Conservation (phyloP, 2,888 invertebrate genomes). For the Drosophila ochracea region DNA sequence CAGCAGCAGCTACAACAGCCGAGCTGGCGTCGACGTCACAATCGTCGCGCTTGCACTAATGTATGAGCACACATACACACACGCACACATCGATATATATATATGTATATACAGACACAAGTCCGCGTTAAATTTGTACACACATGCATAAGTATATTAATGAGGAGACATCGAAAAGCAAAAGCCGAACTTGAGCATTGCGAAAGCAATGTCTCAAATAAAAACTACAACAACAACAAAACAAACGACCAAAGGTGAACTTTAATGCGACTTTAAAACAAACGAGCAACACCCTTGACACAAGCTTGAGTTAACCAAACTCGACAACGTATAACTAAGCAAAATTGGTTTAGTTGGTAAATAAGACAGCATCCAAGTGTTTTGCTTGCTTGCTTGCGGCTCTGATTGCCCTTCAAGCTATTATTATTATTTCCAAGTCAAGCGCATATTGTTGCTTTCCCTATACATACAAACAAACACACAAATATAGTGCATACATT, state of each 20-base stretch:
- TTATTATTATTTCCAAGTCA: slow-evolving; percentile 17
- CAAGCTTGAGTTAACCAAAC: slow-evolving; percentile 37
- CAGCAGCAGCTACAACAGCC: slow-evolving; percentile 41
- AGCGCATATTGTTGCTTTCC: slow-evolving; percentile 12
- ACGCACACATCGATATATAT: background rate
- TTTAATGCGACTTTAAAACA: slow-evolving; percentile 31
- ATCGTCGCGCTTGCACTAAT: slow-evolving; percentile 59
- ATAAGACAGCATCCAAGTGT: slow-evolving; percentile 9
- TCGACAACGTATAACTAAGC: slow-evolving; percentile 9
- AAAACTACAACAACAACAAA: slow-evolving; percentile 31
- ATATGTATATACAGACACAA: slow-evolving; percentile 1
- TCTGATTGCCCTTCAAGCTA: slow-evolving; percentile 13
- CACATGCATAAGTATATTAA: slow-evolving; percentile 64
- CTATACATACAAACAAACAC: background rate
- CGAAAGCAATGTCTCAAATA: slow-evolving; percentile 69
- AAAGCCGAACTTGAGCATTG: slow-evolving; percentile 65
- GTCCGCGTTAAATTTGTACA: slow-evolving; percentile 35
- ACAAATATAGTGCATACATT: slow-evolving; percentile 11
- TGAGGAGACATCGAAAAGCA: slow-evolving; percentile 70
- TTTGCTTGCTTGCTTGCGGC: slow-evolving; percentile 3
- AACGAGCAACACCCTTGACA: slow-evolving; percentile 55
- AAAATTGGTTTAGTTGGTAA: slow-evolving; percentile 28
- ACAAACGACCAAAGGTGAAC: slow-evolving; percentile 40
- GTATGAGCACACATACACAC: slow-evolving; percentile 4
- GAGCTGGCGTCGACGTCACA: slow-evolving; percentile 63